Evolutionary conservation across 1,140 invertebrate species (phyloP).

Genomic region (Teleogryllus occipitalis): DNA sequence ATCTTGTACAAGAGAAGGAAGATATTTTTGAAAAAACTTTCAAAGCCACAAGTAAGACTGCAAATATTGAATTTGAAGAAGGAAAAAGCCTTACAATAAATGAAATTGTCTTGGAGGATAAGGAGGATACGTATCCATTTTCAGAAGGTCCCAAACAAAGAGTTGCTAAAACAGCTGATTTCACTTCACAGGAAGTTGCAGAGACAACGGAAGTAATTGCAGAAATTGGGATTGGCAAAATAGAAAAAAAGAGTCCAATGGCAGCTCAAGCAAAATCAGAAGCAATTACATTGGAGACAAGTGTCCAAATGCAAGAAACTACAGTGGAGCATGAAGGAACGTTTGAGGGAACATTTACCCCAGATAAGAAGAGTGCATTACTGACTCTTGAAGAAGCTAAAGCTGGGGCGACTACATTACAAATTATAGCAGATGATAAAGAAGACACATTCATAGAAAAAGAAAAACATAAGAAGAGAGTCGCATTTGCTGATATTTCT

Average conservation of each 20-base stretch:
- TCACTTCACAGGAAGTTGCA: slow-evolving; percentile 34
- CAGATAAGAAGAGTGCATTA: slow-evolving; percentile 29
- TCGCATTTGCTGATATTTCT: slow-evolving; percentile 29
- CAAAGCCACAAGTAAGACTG: slow-evolving; percentile 30
- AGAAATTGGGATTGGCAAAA: slow-evolving; percentile 30
- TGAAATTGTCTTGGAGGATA: slow-evolving; percentile 37
- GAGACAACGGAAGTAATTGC: slow-evolving; percentile 34
- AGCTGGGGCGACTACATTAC: slow-evolving; percentile 31
- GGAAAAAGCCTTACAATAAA: slow-evolving; percentile 35
- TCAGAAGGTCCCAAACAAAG: slow-evolving; percentile 22
- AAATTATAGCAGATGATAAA: slow-evolving; percentile 34
- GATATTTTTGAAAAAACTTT: slow-evolving; percentile 29
- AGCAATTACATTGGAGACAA: slow-evolving; percentile 34
- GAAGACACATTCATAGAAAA: slow-evolving; percentile 31
- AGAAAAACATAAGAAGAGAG: slow-evolving; percentile 27
- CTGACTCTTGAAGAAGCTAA: slow-evolving; percentile 32
- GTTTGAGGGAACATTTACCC: slow-evolving; percentile 26
- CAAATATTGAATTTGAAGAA: slow-evolving; percentile 33
- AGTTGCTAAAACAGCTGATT: slow-evolving; percentile 23
- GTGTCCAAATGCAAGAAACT: slow-evolving; percentile 35
- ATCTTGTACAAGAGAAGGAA: slow-evolving; percentile 30
- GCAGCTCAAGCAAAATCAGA: slow-evolving; percentile 29
- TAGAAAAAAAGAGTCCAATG: slow-evolving; percentile 19
- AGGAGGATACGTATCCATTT: slow-evolving; percentile 36
- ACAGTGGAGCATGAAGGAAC: slow-evolving; percentile 35